phyloP scores from a whole-genome alignment of 2,797 vertebrate species.

The Sphenopsis melanotis region DNA sequence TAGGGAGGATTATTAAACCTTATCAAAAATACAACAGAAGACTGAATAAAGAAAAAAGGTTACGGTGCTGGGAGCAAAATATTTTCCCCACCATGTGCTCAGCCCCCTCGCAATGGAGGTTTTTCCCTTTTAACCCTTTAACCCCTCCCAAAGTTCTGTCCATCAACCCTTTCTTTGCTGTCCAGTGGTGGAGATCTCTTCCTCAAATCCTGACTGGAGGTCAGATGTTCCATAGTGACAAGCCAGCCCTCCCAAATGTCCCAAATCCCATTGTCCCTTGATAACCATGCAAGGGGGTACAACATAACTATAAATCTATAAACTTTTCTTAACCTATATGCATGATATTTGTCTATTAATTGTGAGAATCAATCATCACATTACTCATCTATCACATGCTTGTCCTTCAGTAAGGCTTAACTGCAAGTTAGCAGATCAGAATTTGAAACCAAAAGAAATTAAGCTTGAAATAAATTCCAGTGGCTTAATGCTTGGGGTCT shows the following conservation, averaged over 20 bases:
- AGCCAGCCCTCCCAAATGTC: not conserved
- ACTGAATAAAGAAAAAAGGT: not conserved
- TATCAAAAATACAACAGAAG: not conserved
- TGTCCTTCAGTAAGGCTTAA: conserved; percentile 37
- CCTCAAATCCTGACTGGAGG: not conserved
- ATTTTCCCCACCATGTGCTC: not conserved
- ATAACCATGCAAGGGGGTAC: not conserved
- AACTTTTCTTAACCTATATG: not conserved
- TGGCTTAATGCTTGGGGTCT: not conserved
- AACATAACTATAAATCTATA: not conserved
- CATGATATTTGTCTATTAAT: not conserved
- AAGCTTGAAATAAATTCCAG: not conserved
- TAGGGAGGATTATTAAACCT: not conserved
- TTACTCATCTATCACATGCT: not conserved
- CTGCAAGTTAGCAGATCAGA: conserved; percentile 4
- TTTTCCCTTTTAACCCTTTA: not conserved
- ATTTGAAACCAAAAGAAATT: not conserved
- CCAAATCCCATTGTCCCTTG: not conserved
- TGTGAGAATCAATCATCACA: not conserved
- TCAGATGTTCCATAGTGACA: not conserved
- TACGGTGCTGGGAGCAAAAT: not conserved
- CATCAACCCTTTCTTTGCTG: not conserved
- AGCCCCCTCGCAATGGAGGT: not conserved
- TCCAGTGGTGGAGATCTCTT: not conserved
- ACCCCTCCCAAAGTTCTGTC: not conserved